phyloP scores from a whole-genome alignment of 1,140 invertebrate genomes.

The Solenopsis fugax region DNA sequence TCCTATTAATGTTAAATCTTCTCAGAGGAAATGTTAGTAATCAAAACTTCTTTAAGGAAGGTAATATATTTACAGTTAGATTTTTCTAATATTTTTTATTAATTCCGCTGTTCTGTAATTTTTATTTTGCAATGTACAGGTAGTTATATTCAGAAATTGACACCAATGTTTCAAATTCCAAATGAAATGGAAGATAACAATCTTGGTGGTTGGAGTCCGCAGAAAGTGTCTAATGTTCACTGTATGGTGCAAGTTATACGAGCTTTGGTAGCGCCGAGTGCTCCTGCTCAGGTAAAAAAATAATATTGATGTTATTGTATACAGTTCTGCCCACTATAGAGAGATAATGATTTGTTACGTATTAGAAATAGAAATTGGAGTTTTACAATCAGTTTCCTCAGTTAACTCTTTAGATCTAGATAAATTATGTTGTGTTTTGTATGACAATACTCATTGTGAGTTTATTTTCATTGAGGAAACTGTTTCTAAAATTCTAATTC shows the following conservation, averaged over 20 bases:
- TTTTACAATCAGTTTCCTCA: too few species aligned
- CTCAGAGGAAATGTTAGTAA: constrained; percentile 98
- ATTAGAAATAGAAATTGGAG: too few species aligned
- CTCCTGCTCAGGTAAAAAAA: constrained; percentile 90
- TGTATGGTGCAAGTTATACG: constrained; percentile 96
- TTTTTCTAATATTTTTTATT: constrained; percentile 46
- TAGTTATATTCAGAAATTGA: constrained; percentile 95
- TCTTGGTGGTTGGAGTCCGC: constrained; percentile 93
- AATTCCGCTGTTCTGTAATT: not conserved
- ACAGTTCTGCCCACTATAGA: too few species aligned
- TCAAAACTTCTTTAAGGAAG: constrained; percentile 99
- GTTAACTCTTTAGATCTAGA: too few species aligned
- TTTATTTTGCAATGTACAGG: constrained; percentile 83
- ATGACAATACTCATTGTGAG: too few species aligned
- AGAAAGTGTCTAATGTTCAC: constrained; percentile 98
- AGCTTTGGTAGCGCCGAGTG: constrained; percentile 95
- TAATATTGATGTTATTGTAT: constrained; percentile 2
- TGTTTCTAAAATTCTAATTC: too few species aligned
- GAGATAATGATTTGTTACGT: too few species aligned
- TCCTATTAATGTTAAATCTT: constrained; percentile 97
- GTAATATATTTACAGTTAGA: constrained; percentile 80
- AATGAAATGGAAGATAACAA: constrained; percentile 90
- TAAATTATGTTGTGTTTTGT: too few species aligned
- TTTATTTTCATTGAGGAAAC: too few species aligned
- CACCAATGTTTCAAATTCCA: constrained; percentile 94